Evolutionary conservation across 1,140 invertebrate genomes (phyloP).

Genomic region (Drosophila oshimai): DNA sequence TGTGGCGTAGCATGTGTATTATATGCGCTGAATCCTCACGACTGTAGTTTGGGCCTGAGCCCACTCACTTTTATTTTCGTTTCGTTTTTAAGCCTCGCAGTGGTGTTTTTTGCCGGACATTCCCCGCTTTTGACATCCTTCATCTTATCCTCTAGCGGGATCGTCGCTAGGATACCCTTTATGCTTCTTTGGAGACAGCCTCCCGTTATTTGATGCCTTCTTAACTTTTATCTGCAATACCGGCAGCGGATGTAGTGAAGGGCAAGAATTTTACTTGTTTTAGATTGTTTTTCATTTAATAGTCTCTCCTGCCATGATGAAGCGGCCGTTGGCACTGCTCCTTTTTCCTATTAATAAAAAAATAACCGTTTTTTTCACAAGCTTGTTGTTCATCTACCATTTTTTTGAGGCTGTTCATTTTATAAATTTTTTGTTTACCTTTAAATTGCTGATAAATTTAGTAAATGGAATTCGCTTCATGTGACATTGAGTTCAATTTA

Average conservation of each 20-base stretch:
- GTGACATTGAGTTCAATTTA: constrained; percentile 66
- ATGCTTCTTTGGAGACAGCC: constrained; percentile 47
- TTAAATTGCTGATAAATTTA: constrained; percentile 30
- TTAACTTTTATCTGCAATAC: constrained; percentile 64
- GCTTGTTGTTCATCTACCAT: constrained; percentile 25
- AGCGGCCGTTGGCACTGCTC: constrained; percentile 49
- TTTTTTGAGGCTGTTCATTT: constrained; percentile 39
- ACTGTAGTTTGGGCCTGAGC: neutral
- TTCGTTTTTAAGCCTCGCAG: constrained; percentile 53
- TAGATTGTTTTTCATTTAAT: constrained; percentile 64
- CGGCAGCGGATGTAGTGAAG: constrained; percentile 1
- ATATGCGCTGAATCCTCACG: neutral
- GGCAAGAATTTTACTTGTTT: constrained; percentile 64
- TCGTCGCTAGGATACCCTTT: constrained; percentile 78
- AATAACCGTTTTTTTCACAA: constrained; percentile 67
- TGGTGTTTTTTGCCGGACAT: constrained; percentile 48
- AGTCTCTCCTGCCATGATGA: constrained; percentile 46
- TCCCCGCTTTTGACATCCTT: constrained; percentile 25
- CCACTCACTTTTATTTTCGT: constrained; percentile 31
- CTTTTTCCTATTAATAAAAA: constrained; percentile 69
- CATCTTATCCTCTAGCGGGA: constrained; percentile 28
- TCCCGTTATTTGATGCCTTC: constrained; percentile 74
- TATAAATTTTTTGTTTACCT: constrained; percentile 7
- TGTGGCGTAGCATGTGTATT: constrained; percentile 4
- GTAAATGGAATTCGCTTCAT: constrained; percentile 64